Conservation (phyloP, 2,888 invertebrate species). For the Tenodera sinensis region DNA sequence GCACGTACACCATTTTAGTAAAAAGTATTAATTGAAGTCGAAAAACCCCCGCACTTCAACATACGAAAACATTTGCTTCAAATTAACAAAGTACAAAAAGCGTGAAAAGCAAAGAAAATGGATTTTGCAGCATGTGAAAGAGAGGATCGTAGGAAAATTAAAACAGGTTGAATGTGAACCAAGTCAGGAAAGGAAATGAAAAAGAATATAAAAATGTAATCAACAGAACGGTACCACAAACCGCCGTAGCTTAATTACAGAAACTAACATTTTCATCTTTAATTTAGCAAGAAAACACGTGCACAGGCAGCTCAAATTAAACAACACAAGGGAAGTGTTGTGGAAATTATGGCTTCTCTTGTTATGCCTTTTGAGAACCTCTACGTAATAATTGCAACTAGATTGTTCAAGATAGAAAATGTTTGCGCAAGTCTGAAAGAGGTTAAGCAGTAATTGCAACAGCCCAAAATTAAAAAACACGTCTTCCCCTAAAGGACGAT, state of each 20-base stretch:
- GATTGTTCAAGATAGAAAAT: too few species aligned
- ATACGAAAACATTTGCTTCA: background rate
- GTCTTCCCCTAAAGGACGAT: too few species aligned
- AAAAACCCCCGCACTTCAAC: too few species aligned
- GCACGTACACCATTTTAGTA: too few species aligned
- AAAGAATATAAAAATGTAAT: background rate
- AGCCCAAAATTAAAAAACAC: too few species aligned
- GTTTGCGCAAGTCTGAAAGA: background rate
- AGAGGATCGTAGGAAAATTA: background rate
- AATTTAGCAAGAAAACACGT: background rate
- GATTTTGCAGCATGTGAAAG: background rate
- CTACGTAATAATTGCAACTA: background rate
- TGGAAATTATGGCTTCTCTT: background rate
- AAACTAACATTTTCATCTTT: background rate
- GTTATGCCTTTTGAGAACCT: background rate
- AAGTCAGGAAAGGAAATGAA: background rate
- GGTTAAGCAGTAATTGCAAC: too few species aligned
- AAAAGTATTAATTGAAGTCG: too few species aligned
- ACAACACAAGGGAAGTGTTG: background rate
- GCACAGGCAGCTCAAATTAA: background rate
- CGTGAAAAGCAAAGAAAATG: background rate
- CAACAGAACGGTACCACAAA: background rate
- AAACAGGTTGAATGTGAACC: background rate
- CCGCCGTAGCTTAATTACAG: background rate
- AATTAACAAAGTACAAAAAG: background rate